A percentile compares a stretch with the other conserved stretches of the same genome.
These are phyloP conservation scores for Dolomedes plantarius DNA, from an alignment of 2,888 invertebrate genomes.

Conservation along the genomic window DNA sequence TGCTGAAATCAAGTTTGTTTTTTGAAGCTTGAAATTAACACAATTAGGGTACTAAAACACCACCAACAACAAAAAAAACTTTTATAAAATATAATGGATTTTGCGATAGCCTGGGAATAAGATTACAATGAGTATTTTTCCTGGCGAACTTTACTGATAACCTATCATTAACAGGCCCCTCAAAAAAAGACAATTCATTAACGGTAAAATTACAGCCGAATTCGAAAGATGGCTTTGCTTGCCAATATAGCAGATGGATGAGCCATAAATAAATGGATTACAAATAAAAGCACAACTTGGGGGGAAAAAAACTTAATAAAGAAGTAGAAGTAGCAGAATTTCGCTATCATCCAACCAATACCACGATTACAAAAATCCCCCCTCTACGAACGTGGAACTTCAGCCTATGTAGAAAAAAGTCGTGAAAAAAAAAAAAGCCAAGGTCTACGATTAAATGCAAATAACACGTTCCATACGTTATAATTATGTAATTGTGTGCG, in stretches of 20 bases:
- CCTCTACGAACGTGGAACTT: background rate
- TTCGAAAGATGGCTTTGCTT: background rate
- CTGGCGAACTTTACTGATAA: background rate
- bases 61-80: no score
- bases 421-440: conserved; percentile 26
- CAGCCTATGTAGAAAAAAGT: conserved; percentile 1
- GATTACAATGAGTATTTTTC: no score
- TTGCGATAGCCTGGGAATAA: no score
- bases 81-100: no score
- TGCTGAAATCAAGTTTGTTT: no score
- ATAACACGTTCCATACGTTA: conserved; percentile 65
- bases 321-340: background rate
- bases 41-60: no score
- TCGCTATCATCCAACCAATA: conserved; percentile 2
- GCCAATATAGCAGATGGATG: conserved; percentile 1
- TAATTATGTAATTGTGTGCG: conserved; percentile 71
- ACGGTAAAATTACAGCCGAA: background rate
- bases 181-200: conserved; percentile 6
- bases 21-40: no score
- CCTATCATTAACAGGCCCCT: background rate
- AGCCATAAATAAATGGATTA: background rate
- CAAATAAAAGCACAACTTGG: background rate
- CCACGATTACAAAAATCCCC: conserved; percentile 15
- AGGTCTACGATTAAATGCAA: conserved; percentile 69
- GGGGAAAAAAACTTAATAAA: background rate